phyloP scores from a whole-genome alignment of 2,797 vertebrate genomes.

The Karalla daura region DNA sequence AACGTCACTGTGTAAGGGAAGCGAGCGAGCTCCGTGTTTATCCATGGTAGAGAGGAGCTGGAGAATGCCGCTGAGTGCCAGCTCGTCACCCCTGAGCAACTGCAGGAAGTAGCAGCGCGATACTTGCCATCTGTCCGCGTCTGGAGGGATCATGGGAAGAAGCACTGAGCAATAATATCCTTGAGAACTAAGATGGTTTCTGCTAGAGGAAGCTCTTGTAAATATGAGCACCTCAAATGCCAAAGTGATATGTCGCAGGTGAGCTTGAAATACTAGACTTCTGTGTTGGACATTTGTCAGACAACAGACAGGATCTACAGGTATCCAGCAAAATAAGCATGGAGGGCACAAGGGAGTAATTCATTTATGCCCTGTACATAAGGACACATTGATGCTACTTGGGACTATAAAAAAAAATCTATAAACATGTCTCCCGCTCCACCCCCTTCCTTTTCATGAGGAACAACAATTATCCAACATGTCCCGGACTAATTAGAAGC shows the following conservation, averaged over 20 bases:
- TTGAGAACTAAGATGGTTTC: conserved; percentile 26
- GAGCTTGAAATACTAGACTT: conserved; percentile 63
- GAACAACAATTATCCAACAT: background rate
- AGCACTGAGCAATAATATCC: conserved; percentile 14
- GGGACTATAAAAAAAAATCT: conserved; percentile 31
- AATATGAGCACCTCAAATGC: conserved; percentile 47
- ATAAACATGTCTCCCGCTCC: conserved; percentile 12
- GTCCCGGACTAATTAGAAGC: conserved; percentile 36
- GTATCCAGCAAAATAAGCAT: conserved; percentile 2
- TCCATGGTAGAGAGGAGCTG: conserved; percentile 50
- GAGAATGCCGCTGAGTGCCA: conserved; percentile 48
- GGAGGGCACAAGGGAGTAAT: conserved; percentile 4
- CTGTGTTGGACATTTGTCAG: conserved; percentile 53
- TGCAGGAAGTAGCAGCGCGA: conserved; percentile 50
- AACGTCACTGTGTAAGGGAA: conserved; percentile 30
- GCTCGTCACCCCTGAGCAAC: conserved; percentile 60
- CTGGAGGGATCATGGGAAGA: conserved; percentile 33
- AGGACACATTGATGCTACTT: background rate
- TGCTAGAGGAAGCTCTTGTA: conserved; percentile 13
- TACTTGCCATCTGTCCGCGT: conserved; percentile 63
- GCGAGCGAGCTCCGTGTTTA: conserved; percentile 32
- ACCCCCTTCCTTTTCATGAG: conserved; percentile 19
- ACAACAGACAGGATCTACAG: conserved; percentile 33
- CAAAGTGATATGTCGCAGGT: conserved; percentile 60
- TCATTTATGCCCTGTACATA: background rate